Evolutionary conservation across 2,113 vertebrate genomes (phyloP).

Genomic region (Cairina moschata): DNA sequence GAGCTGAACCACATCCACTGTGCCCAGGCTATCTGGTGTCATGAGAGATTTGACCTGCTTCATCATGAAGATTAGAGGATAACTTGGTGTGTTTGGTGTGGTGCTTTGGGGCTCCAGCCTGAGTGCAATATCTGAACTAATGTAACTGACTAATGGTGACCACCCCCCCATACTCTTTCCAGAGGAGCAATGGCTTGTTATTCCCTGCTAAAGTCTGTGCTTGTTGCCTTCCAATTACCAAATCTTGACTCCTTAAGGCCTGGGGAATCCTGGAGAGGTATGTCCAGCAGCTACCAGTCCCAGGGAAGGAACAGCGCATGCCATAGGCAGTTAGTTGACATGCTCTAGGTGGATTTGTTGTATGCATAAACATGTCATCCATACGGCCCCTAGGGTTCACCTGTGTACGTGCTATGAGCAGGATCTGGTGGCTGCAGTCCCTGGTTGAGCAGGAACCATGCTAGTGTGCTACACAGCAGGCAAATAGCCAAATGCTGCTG

Average conservation of each 20-base stretch:
- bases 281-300: background rate
- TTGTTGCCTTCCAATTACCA: background rate
- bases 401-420: background rate
- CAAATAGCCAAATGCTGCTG: background rate
- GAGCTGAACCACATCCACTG: rapidly evolving
- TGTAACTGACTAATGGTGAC: background rate
- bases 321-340: background rate
- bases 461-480: rapidly evolving
- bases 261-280: background rate
- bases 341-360: background rate
- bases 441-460: background rate
- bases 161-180: background rate
- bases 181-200: rapidly evolving
- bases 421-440: background rate
- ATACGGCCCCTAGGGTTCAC: background rate
- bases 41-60: background rate
- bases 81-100: rapidly evolving
- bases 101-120: background rate
- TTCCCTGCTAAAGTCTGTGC: rapidly evolving
- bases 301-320: rapidly evolving
- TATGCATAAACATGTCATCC: rapidly evolving
- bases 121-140: background rate
- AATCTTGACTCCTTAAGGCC: background rate
- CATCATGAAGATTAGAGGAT: background rate
- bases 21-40: background rate